phyloP scores from a whole-genome alignment of 2,888 invertebrate genomes.

The Andrena flavipes region DNA sequence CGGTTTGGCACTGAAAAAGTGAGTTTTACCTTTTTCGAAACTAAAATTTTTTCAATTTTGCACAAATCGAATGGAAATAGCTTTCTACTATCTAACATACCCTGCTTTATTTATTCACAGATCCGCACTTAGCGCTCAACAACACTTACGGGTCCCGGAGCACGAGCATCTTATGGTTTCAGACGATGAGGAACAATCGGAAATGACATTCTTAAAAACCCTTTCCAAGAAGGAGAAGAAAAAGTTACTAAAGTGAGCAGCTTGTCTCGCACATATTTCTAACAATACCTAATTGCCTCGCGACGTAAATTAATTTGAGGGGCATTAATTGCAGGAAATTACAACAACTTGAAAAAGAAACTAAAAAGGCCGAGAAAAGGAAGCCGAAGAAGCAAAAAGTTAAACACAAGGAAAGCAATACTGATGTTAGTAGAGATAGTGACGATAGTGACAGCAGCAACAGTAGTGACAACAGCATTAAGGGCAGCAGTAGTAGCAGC shows the following conservation, averaged over 20 bases:
- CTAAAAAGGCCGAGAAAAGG: constrained; percentile 78
- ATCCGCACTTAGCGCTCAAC: constrained; percentile 84
- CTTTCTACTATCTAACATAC: neutral
- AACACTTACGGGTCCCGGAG: constrained; percentile 87
- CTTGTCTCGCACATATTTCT: neutral
- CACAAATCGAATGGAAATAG: neutral
- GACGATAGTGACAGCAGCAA: constrained; percentile 1
- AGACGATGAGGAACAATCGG: constrained; percentile 87
- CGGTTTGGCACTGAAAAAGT: constrained; percentile 94
- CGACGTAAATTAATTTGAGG: neutral
- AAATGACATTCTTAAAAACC: constrained; percentile 93
- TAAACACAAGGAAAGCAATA: constrained; percentile 38
- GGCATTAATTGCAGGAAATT: constrained; percentile 76
- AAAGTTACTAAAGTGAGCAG: constrained; percentile 91
- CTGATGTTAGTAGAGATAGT: constrained; percentile 26
- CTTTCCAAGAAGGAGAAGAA: constrained; percentile 95
- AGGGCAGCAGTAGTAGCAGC: constrained; percentile 12
- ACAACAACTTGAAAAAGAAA: constrained; percentile 89
- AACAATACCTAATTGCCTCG: constrained; percentile 1
- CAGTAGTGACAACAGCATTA: constrained; percentile 5
- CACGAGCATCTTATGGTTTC: constrained; percentile 85
- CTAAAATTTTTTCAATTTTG: neutral
- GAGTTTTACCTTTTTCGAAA: constrained; percentile 72
- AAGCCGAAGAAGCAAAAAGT: constrained; percentile 65
- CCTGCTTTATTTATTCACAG: constrained; percentile 61